Percentiles rank a stretch among this genome's conserved stretches.
Conservation (phyloP, 2,888 invertebrate species). For the Smittia aterrima region DNA sequence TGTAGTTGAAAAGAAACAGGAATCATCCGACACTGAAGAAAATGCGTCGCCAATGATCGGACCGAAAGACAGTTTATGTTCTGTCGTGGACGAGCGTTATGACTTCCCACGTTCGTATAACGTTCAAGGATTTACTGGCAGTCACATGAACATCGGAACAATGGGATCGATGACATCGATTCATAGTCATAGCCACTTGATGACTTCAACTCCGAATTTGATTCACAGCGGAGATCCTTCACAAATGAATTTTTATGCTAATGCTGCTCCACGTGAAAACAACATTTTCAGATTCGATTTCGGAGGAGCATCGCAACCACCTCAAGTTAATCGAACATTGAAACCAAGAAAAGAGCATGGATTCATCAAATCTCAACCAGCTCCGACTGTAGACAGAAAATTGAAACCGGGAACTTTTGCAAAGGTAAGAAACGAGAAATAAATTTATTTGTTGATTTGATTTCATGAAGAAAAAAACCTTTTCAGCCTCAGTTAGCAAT, state of each 20-base stretch:
- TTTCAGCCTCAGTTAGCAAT: conserved; percentile 42
- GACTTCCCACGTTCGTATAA: conserved; percentile 71
- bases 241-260: conserved; percentile 56
- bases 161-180: background rate
- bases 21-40: conserved; percentile 54
- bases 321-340: conserved; percentile 75
- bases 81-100: conserved; percentile 59
- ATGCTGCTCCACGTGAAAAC: conserved; percentile 57
- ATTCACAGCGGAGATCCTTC: conserved; percentile 47
- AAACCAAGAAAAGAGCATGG: conserved; percentile 60
- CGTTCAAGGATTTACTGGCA: conserved; percentile 51
- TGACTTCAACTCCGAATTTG: conserved; percentile 52
- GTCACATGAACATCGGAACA: conserved; percentile 45
- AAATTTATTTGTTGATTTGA: background rate
- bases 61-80: conserved; percentile 50
- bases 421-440: conserved; percentile 50
- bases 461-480: background rate
- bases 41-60: conserved; percentile 53
- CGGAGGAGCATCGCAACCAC: conserved; percentile 49
- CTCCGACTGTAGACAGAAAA: conserved; percentile 63
- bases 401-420: conserved; percentile 58
- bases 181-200: background rate
- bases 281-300: conserved; percentile 58
- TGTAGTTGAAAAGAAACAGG: conserved; percentile 48
- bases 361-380: conserved; percentile 44